Base-by-base conservation (phyloP, 2,113 vertebrate species). In the Mola mola region DNA sequence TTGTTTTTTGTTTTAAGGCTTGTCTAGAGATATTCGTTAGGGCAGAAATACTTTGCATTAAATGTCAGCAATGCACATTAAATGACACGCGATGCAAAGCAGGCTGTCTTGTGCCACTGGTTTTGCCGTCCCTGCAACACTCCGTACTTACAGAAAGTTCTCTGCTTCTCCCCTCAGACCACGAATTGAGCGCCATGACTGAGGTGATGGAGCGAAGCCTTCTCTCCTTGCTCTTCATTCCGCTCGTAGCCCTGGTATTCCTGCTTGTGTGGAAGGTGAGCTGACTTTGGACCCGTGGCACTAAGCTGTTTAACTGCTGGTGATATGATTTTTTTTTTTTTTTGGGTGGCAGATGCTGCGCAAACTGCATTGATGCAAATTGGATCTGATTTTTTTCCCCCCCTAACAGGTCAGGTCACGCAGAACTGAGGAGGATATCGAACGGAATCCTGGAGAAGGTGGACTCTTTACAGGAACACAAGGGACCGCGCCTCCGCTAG, bases 211-310 rank as follows among this genome's bases (percentile, higher is more conserved):
- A 92, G 77, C 83, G 67, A 67, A 91, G 90, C 75, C 90, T 93
- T 25, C 46, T 91, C 34, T 91, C 83, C 4, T 78, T 92, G 60
- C 85, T 92, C 15, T 66, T 89, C 58, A 87, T 93, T 53, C 90
- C 90, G 8, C 72, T 91, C 52, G 56, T 91, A 58, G 88, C 81
- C 24, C 64, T 89, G 20, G 33, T 87, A 31, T 84, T 91, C 47
- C 75, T 92, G 68, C 75, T 93, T 4, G 76, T 89, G 51, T 93
- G 92, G 90, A 93, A 92, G 90, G 92, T 93, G 34, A 79, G 78
- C 20, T 28, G 42, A 67, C 25, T 38, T 61, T 44, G 62, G 43
- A 66, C n/a, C 19, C 28, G 15, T 53, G 31, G 13, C 3, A 15
- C 12, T 48, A 3, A 5, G 8, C 37, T 15, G 2, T 61, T 47